Conservation (phyloP, 1,140 invertebrate genomes). For the Agrypnia vestita region DNA sequence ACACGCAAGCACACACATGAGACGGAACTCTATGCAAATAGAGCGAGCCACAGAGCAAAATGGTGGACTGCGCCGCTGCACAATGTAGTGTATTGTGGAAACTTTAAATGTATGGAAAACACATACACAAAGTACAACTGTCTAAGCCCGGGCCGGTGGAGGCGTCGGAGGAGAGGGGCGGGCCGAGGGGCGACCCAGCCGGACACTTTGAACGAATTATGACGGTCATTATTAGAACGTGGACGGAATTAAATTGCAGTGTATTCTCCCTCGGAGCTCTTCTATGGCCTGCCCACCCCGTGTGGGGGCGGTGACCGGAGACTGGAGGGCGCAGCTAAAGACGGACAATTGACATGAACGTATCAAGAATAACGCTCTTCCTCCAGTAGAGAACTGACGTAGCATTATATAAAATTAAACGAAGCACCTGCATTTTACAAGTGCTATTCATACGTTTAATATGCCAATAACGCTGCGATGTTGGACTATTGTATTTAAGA, state of each 20-base stretch:
- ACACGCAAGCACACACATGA: not conserved
- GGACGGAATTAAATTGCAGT: constrained; percentile 75
- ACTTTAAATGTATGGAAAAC: constrained; percentile 47
- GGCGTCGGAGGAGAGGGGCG: constrained; percentile 32
- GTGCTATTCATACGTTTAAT: too few species aligned
- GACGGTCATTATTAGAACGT: constrained; percentile 76
- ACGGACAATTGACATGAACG: constrained; percentile 37
- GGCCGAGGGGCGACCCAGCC: constrained; percentile 68
- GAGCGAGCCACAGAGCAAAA: constrained; percentile 26
- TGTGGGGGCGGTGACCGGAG: constrained; percentile 14
- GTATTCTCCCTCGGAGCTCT: constrained; percentile 59
- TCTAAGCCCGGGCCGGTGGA: constrained; percentile 38
- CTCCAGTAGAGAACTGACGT: too few species aligned
- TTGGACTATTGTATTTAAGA: too few species aligned
- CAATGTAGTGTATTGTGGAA: constrained; percentile 40
- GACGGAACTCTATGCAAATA: constrained; percentile 33
- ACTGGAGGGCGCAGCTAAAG: constrained; percentile 28
- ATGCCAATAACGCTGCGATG: too few species aligned
- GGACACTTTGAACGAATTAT: constrained; percentile 76
- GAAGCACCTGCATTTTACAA: too few species aligned
- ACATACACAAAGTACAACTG: constrained; percentile 28
- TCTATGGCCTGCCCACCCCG: constrained; percentile 41
- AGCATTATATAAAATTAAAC: too few species aligned
- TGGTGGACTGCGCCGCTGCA: constrained; percentile 22
- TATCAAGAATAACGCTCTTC: not conserved